Conservation (phyloP, 2,113 vertebrate species). For the Heptranchias perlo region DNA sequence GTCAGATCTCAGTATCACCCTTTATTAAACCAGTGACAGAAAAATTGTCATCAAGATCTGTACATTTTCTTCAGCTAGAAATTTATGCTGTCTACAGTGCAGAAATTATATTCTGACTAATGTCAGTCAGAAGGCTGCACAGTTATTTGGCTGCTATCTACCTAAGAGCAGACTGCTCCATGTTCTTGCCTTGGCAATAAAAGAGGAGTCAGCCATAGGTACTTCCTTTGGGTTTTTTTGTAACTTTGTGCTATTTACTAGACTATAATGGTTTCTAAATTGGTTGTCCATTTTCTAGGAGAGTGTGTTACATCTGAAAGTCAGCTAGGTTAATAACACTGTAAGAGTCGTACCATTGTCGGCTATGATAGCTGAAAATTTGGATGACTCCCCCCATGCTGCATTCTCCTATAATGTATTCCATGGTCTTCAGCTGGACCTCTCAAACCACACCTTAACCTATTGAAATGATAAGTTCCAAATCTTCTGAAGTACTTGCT, state of each 20-base stretch:
- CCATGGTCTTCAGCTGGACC: neutral
- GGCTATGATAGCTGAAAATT: neutral
- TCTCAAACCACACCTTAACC: neutral
- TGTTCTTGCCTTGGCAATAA: neutral
- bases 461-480: neutral
- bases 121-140: neutral
- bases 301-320: neutral
- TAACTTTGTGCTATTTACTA: neutral
- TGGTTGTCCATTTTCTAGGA: neutral
- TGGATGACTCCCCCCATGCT: neutral
- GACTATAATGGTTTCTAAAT: neutral
- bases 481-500: neutral
- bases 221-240: neutral
- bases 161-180: neutral
- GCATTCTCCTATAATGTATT: neutral
- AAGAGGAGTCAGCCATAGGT: neutral
- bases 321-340: neutral
- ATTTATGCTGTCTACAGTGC: neutral
- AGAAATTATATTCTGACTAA: neutral
- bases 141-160: neutral
- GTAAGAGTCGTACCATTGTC: neutral
- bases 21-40: neutral
- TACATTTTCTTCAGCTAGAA: neutral
- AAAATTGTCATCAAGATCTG: neutral
- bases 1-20: neutral